Conservation (phyloP, 1,140 invertebrate genomes). For the Teleogryllus occipitalis region DNA sequence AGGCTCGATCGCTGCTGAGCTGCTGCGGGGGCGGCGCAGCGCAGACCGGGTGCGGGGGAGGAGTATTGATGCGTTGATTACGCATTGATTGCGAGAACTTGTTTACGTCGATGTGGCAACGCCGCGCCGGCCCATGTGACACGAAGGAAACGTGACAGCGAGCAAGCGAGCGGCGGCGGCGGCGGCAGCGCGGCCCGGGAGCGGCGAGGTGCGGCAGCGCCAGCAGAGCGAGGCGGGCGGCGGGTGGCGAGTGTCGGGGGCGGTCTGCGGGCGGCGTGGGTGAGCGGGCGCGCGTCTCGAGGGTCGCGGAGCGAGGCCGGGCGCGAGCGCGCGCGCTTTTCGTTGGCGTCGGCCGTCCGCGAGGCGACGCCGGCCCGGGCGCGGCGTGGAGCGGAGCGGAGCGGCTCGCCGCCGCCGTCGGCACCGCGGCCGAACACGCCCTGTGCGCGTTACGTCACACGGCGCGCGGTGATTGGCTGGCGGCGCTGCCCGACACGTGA, state of each 20-base stretch:
- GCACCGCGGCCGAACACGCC: constrained; percentile 16
- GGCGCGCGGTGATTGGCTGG: constrained; percentile 32
- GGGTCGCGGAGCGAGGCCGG: constrained; percentile 28
- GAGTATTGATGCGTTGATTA: neutral
- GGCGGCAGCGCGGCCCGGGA: constrained; percentile 34
- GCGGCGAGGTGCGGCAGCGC: constrained; percentile 28
- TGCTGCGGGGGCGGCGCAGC: too few relatives aligned
- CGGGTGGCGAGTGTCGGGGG: neutral
- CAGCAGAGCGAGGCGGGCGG: neutral
- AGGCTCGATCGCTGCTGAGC: too few relatives aligned
- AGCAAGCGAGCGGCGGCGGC: constrained; percentile 25
- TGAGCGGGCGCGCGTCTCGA: constrained; percentile 32
- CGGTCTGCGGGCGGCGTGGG: neutral
- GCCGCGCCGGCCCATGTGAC: constrained; percentile 36
- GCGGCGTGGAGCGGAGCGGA: constrained; percentile 15
- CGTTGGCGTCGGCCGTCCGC: too few relatives aligned
- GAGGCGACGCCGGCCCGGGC: too few relatives aligned
- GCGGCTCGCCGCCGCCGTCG: constrained; percentile 28
- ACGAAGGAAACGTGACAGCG: constrained; percentile 40
- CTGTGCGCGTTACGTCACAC: constrained; percentile 36
- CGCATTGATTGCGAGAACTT: constrained; percentile 14
- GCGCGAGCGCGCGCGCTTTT: neutral
- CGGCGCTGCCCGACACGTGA: constrained; percentile 40
- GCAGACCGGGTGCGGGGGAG: too few relatives aligned
- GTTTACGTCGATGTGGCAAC: constrained; percentile 18